Base-by-base conservation (phyloP, 2,888 invertebrate genomes). In the Zelleria hepariella region DNA sequence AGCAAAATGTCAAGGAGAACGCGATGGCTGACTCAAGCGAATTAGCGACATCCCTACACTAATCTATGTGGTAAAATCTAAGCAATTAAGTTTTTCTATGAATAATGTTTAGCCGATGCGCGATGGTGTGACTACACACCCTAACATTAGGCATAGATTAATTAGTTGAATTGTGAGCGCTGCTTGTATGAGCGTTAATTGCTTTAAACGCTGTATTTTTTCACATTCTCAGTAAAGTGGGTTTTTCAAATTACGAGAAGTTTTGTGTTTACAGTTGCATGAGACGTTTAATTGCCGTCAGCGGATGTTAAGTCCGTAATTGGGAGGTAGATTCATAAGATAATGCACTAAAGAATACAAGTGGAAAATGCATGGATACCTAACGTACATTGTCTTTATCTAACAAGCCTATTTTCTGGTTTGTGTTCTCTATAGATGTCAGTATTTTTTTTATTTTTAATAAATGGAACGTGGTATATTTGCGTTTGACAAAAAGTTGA, bases 401-500 rank as follows among this genome's bases (percentile, higher is more conserved):
- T 24, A 57, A 57, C 24, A n/a, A 49, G 57, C 48, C 18, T 57
- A 48, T 57, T 24, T 7, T 48, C 21, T 21, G 10, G 7, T 23
- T 7, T 51, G 18, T 21, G 21, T 6, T n/a, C 10, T 21, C 21
- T 51, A 51, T 21, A 10, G 10, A 4, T 51, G 10, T 23, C 51
- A 32, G 10, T 32, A 32, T 49, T 23, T 7, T 54, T 54, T 25
- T 21, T 54, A 80, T 79, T 67, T 78, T 83, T 78, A 73, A 82
- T 83, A 51, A 20, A 21, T 49, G 8, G 84, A 77, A 78, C 74
- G 78, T 80, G 80, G 78, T 84, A 82, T 42, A 15, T 42, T 42
- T 5, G 83, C 82, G 71, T 82, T 87, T 86, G 84, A 87, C 85
- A 86, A 87, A 80, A 88, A 88, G 88, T 86, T 88, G 88, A 87